Conservation (phyloP, 2,113 vertebrate species). For the Capricornis sumatraensis region DNA sequence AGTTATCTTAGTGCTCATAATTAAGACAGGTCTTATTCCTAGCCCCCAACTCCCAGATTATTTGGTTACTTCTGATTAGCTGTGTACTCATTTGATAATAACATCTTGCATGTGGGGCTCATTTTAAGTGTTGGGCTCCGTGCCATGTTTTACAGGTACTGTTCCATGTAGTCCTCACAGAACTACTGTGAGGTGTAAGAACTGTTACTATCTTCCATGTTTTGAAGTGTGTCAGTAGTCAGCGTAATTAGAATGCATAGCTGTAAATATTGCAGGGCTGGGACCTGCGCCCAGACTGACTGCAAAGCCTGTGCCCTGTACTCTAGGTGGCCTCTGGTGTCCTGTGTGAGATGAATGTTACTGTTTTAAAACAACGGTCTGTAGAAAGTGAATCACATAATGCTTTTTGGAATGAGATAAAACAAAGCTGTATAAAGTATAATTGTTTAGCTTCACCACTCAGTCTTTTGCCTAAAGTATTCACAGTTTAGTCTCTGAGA, state of each 20-base stretch:
- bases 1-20: neutral
- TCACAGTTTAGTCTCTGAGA: neutral
- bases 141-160: neutral
- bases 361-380: neutral
- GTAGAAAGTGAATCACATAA: neutral
- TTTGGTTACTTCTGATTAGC: neutral
- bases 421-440: slow-evolving; percentile 13
- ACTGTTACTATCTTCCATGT: neutral
- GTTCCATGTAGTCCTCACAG: neutral
- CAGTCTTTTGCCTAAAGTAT: neutral
- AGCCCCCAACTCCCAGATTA: neutral
- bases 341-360: neutral
- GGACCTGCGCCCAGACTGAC: neutral
- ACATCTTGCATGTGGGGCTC: neutral
- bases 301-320: neutral
- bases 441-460: neutral
- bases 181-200: neutral
- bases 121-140: neutral
- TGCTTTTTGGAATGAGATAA: neutral
- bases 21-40: neutral
- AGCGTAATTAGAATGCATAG: neutral
- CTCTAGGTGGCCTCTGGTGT: neutral
- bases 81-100: neutral
- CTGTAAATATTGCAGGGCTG: neutral
- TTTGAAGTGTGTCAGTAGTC: neutral